phyloP scores from a whole-genome alignment of 1,140 invertebrate species.

The Rhyzopertha dominica region DNA sequence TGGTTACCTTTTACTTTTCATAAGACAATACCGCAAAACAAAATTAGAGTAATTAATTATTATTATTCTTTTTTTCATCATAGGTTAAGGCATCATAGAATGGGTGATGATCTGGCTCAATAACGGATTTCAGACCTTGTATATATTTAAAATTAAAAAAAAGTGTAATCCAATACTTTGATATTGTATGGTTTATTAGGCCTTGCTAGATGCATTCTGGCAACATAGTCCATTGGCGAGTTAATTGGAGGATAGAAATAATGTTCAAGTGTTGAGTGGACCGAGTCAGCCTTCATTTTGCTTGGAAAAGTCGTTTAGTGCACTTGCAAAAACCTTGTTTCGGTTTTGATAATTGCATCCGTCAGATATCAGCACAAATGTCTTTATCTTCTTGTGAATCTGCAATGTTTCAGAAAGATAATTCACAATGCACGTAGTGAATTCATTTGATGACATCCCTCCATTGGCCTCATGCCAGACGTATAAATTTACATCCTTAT shows the following conservation, averaged over 20 bases:
- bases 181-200: slow-evolving; percentile 5
- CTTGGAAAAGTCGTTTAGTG: background rate
- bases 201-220: slow-evolving; percentile 7
- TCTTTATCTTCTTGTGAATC: slow-evolving; percentile 13
- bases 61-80: slow-evolving; percentile 2
- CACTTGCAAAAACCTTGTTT: slow-evolving; percentile 19
- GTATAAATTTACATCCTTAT: slow-evolving; percentile 31
- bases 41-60: background rate
- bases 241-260: slow-evolving; percentile 2
- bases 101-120: no score
- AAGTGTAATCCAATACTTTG: slow-evolving; percentile 4
- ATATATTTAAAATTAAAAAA: slow-evolving; percentile 1
- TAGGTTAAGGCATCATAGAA: background rate
- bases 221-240: slow-evolving; percentile 6
- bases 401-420: slow-evolving; percentile 11
- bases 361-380: slow-evolving; percentile 24
- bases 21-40: background rate
- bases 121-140: no score
- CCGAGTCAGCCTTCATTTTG: slow-evolving; percentile 3
- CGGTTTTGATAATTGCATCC: slow-evolving; percentile 26
- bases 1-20: slow-evolving; percentile 2
- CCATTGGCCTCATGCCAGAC: slow-evolving; percentile 38
- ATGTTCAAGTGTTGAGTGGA: slow-evolving; percentile 8
- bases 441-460: slow-evolving; percentile 31
- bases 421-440: slow-evolving; percentile 24